Conservation (phyloP, 2,888 invertebrate species). For the Tanytarsus gracilentus region DNA sequence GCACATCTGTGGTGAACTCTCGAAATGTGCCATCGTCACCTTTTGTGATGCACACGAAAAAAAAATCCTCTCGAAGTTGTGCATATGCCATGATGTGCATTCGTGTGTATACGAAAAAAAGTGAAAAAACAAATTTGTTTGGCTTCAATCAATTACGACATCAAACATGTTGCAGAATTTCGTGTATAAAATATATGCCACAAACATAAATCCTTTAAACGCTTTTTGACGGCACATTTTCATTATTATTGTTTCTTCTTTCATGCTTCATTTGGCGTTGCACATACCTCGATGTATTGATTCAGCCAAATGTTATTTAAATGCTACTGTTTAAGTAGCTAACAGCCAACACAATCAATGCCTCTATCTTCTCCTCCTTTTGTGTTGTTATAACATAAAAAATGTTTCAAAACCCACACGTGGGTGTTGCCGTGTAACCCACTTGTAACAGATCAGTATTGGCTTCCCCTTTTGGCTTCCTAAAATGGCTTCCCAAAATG, state of each 20-base stretch:
- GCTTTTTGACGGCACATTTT: background rate
- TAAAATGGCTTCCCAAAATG: too few relatives aligned
- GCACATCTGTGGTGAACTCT: too few relatives aligned
- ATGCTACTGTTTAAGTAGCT: constrained; percentile 28
- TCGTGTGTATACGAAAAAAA: too few relatives aligned
- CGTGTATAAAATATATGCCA: constrained; percentile 3
- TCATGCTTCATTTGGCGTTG: constrained; percentile 15
- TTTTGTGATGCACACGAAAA: too few relatives aligned
- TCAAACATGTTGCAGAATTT: background rate
- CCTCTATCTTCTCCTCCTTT: background rate
- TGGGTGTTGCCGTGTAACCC: too few relatives aligned
- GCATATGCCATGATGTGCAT: too few relatives aligned
- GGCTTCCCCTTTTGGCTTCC: too few relatives aligned
- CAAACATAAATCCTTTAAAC: background rate
- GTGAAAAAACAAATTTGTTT: constrained; percentile 11
- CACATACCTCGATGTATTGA: background rate
- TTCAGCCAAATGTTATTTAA: constrained; percentile 23
- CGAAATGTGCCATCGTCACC: too few relatives aligned
- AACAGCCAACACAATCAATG: constrained; percentile 17
- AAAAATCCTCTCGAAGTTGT: too few relatives aligned
- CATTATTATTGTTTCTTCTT: background rate
- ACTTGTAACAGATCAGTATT: too few relatives aligned
- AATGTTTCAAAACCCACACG: too few relatives aligned
- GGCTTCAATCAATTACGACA: constrained; percentile 24
- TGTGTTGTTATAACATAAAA: constrained; percentile 19